Base-by-base conservation (phyloP, 2,888 invertebrate genomes). In the Nematopogon swammerdamellus region DNA sequence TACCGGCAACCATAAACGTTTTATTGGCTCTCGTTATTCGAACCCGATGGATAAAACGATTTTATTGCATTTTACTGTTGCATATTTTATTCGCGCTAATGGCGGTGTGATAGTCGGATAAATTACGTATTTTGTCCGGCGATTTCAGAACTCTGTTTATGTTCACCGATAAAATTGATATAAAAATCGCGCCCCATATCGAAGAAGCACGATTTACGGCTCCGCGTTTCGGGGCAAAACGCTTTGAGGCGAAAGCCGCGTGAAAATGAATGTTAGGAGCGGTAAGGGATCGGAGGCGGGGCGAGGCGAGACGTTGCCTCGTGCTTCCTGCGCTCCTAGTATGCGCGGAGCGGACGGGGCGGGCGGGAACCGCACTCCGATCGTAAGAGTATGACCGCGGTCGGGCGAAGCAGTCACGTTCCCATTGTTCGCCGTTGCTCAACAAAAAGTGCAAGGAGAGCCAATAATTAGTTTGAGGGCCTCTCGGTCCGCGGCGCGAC, bases 371-470 rank as follows among this genome's bases (percentile, higher is more conserved):
- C 44, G 25, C 44, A n/a, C 18, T 19, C 18, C n/a, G n/a, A n/a
- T n/a, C n/a, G n/a, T n/a, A n/a, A 42, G 16, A 48, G 44, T 25
- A 44, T 44, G 2, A 45, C 49, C 36, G 49, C 67, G 63, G 36
- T 8, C n/a, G 8, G 3, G 65, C 62, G 76, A 67, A 71, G 58
- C 68, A 67, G 72, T 76, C 77, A 79, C 79, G 79, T 76, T 70
- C 60, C 70, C 76, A 76, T 77, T 76, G 76, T 77, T 70, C 67
- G 64, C 61, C 61, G 61, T 63, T 66, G 69, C 67, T 62, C 63
- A 70, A 72, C 70, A 76, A 77, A 75, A 77, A 76, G 67, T 69
- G 67, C 68, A 67, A 66, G 61, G 65, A 65, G 66, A 67, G 62
- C 67, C 65, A 70, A 73, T 74, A 65, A 79, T 76, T 73, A 71